Conservation (phyloP, 2,113 vertebrate genomes). For the Otus sunia region DNA sequence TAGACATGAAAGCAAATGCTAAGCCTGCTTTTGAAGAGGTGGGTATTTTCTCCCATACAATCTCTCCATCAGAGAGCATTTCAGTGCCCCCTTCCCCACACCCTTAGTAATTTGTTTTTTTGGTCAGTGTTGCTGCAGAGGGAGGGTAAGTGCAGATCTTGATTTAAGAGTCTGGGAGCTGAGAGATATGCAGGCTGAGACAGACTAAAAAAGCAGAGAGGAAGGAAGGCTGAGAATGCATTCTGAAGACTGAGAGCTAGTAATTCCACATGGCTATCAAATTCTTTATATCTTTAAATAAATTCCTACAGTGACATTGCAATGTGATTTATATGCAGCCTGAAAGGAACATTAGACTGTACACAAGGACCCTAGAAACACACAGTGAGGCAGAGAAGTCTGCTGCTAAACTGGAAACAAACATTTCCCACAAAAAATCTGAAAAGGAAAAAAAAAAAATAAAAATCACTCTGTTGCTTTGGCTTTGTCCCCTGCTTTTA, state of each 20-base stretch:
- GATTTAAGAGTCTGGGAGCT: neutral
- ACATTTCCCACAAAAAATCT: neutral
- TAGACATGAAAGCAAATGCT: neutral
- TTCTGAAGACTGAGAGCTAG: neutral
- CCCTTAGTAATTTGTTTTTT: neutral
- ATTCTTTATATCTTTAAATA: constrained; percentile 31
- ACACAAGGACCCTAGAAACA: neutral
- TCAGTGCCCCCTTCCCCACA: neutral
- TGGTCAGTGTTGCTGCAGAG: neutral
- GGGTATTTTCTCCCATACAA: neutral
- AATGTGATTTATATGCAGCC: constrained; percentile 17
- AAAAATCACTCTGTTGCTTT: neutral
- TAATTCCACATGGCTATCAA: constrained; percentile 1
- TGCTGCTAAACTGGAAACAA: constrained; percentile 1
- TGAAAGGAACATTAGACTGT: neutral
- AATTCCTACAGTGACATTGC: constrained; percentile 38
- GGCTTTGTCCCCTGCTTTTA: neutral
- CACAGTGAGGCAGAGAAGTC: neutral
- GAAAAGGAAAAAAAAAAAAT: neutral
- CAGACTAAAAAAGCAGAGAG: neutral
- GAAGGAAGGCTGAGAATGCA: constrained; percentile 17
- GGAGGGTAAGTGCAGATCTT: neutral
- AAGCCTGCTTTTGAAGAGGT: neutral
- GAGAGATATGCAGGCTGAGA: neutral
- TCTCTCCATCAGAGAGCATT: neutral